These are phyloP conservation scores for Lampropteryx suffumata DNA, from an alignment of 2,888 invertebrate species.

Conservation along the genomic window DNA sequence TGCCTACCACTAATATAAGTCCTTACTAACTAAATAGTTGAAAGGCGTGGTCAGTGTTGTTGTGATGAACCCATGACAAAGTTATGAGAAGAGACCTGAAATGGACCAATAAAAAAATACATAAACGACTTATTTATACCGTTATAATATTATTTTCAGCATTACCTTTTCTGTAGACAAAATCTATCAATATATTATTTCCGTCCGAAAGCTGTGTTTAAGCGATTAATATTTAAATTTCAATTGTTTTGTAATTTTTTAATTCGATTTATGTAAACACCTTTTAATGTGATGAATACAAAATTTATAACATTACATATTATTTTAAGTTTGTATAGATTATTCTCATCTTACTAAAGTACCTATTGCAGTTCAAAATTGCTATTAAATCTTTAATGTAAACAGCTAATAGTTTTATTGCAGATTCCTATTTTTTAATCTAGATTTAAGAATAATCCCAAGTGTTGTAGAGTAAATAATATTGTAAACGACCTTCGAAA, in stretches of 20 bases:
- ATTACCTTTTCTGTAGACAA: neutral
- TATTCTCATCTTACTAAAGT: slow-evolving; percentile 17
- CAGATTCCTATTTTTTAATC: slow-evolving; percentile 79
- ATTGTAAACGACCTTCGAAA: slow-evolving; percentile 43
- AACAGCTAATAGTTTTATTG: slow-evolving; percentile 59
- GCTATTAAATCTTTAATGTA: slow-evolving; percentile 23
- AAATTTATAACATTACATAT: neutral
- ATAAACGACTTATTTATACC: neutral
- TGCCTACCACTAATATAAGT: slow-evolving; percentile 29
- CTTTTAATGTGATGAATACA: slow-evolving; percentile 11
- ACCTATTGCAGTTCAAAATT: slow-evolving; percentile 33
- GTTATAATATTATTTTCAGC: too few species aligned
- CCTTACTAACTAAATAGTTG: slow-evolving; percentile 28
- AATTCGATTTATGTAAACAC: neutral
- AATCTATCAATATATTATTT: slow-evolving; percentile 36
- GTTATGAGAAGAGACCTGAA: slow-evolving; percentile 56
- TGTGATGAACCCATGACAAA: slow-evolving; percentile 59
- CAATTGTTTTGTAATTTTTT: neutral
- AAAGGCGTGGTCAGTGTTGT: slow-evolving; percentile 32
- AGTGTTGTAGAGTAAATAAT: slow-evolving; percentile 37
- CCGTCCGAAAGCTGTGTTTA: slow-evolving; percentile 52
- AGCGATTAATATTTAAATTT: slow-evolving; percentile 5
- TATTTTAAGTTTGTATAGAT: neutral
- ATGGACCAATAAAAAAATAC: slow-evolving; percentile 57
- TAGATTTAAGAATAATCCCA: slow-evolving; percentile 72